Conservation (phyloP, 2,888 invertebrate genomes). For the Drosophila percnosoma region DNA sequence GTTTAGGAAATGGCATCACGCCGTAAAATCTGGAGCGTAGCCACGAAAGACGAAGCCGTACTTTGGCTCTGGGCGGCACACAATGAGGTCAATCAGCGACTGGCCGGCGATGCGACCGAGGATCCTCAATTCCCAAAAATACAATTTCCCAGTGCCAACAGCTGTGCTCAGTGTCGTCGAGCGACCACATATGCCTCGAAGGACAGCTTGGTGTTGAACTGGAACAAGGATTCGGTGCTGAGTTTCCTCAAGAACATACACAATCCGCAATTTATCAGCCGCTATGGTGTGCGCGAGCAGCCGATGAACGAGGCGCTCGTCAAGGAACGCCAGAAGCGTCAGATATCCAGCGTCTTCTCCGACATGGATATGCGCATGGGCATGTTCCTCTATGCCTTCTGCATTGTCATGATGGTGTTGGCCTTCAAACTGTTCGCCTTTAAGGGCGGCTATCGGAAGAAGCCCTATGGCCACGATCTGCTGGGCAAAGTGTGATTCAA, state of each 20-base stretch:
- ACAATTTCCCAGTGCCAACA: slow-evolving; percentile 91
- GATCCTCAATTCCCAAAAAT: slow-evolving; percentile 95
- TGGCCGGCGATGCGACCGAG: slow-evolving; percentile 94
- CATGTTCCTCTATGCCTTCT: slow-evolving; percentile 90
- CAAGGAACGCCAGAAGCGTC: slow-evolving; percentile 80
- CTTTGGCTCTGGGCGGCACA: slow-evolving; percentile 98
- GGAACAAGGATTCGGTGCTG: slow-evolving; percentile 82
- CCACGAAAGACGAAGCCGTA: slow-evolving; percentile 90
- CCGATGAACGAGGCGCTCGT: slow-evolving; percentile 71
- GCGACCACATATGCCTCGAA: slow-evolving; percentile 61
- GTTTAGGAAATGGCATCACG: slow-evolving; percentile 90
- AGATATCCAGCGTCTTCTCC: slow-evolving; percentile 82
- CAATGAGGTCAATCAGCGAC: slow-evolving; percentile 95
- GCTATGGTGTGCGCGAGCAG: slow-evolving; percentile 77
- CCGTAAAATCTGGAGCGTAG: slow-evolving; percentile 89
- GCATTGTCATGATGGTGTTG: slow-evolving; percentile 90
- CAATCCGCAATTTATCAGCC: slow-evolving; percentile 80
- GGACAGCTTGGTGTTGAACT: slow-evolving; percentile 63
- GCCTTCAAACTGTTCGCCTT: slow-evolving; percentile 91
- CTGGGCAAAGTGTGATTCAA: slow-evolving; percentile 89
- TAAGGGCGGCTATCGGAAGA: slow-evolving; percentile 88
- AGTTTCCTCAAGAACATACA: slow-evolving; percentile 83
- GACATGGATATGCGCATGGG: slow-evolving; percentile 90
- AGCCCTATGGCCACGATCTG: slow-evolving; percentile 89
- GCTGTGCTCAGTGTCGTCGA: slow-evolving; percentile 89